Conservation (phyloP, 2,113 vertebrate species). For the Zeus faber region DNA sequence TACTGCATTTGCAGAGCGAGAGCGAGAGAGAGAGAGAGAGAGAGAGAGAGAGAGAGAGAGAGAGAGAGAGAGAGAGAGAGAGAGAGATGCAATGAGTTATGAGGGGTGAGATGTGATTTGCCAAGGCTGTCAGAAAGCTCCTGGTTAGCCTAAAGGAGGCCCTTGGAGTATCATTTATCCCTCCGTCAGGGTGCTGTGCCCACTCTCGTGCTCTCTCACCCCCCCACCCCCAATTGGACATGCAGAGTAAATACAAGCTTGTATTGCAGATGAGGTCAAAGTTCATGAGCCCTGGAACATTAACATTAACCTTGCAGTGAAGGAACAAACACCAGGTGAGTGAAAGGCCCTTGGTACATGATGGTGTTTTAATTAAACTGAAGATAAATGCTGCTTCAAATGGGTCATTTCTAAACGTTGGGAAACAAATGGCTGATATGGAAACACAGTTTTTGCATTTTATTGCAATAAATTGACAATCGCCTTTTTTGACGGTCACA, state of each 20-base stretch:
- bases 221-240: background rate
- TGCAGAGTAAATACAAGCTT: conserved; percentile 24
- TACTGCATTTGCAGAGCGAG: background rate
- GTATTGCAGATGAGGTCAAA: conserved; percentile 6
- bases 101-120: conserved; percentile 37
- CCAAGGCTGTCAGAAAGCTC: conserved; percentile 30
- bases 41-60: conserved; percentile 11
- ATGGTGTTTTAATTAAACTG: too few species aligned
- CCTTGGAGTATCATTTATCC: conserved; percentile 39
- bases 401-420: conserved; percentile 4
- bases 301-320: conserved; percentile 33
- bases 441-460: conserved; percentile 51
- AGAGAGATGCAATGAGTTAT: conserved; percentile 30
- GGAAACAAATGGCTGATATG: conserved; percentile 17
- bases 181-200: conserved; percentile 29
- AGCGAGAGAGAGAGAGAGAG: too few species aligned
- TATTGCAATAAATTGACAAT: conserved; percentile 73
- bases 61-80: background rate
- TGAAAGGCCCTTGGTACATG: too few species aligned
- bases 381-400: background rate
- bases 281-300: conserved; percentile 12
- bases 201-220: conserved; percentile 2
- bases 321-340: conserved; percentile 3
- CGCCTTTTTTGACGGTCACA: conserved; percentile 65
- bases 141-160: conserved; percentile 29